Base-by-base conservation (phyloP, 1,140 invertebrate species). In the Drosophila miranda region DNA sequence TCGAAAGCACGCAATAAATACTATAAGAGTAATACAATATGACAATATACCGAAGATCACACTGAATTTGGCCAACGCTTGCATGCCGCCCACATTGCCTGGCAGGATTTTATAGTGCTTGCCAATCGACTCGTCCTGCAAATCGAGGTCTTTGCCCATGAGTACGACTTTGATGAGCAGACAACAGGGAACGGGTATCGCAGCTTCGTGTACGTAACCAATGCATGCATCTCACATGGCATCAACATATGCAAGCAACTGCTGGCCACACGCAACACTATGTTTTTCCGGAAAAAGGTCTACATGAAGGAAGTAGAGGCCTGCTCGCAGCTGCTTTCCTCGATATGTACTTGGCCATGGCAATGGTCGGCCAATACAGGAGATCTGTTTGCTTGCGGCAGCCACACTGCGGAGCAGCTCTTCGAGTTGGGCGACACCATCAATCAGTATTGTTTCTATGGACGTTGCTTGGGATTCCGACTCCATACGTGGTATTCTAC, bases 361-460 rank as follows among this genome's bases (percentile, higher is more conserved):
- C 92, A 93, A 1, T 96, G 95, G 94, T 95, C 93, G 46, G 91
- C 92, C 2, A 91, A 92, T 55, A 76, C 81, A 11, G 95, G 93
- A 0, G 93, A 94, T 82, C 91, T 97, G 21, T 97, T 96, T 77
- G 93, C 94, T 3, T 92, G 92, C 3, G 94, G 95, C 14, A 90
- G 93, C 9, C 94, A 96, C 72, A 94, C 94, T 7, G 93, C 95
- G 0, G 94, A 96, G 74, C 95, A 97, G 78, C 91, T 99, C 34
- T 93, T 99, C 41, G 92, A 93, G 13, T 93, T 95, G 76, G 94
- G 96, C 1, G 95, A 97, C 73, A 95, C 93, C 50, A 94, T 99
- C 38, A 97, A 98, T 92, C 96, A 97, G 90, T 97, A 97, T 92
- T 97, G 96, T 86, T 99, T 99, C 91, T 99, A 98, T 92, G 98